Conservation (phyloP, 2,797 vertebrate genomes). For the Staurois parvus region DNA sequence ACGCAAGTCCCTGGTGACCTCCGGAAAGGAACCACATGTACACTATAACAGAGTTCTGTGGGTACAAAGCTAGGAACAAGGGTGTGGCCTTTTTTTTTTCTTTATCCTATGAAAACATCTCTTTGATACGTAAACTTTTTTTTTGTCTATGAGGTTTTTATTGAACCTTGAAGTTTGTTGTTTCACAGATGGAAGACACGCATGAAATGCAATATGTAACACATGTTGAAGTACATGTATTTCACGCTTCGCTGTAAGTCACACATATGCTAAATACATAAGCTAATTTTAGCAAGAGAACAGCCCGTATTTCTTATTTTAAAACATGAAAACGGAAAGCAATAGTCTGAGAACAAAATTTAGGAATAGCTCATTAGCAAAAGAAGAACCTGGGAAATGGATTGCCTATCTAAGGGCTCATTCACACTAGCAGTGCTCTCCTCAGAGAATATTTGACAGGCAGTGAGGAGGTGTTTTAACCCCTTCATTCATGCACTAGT, state of each 20-base stretch:
- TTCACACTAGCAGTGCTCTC: too few relatives aligned
- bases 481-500: too few relatives aligned
- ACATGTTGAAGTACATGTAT: neutral
- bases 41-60: constrained; percentile 47
- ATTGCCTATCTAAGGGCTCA: too few relatives aligned
- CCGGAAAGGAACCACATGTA: constrained; percentile 58
- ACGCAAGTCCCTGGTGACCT: constrained; percentile 59
- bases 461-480: too few relatives aligned
- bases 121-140: constrained; percentile 28
- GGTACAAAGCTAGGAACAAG: constrained; percentile 30
- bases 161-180: constrained; percentile 31
- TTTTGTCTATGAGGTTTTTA: constrained; percentile 23
- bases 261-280: neutral
- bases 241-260: neutral
- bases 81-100: constrained; percentile 37
- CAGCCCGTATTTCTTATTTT: too few relatives aligned
- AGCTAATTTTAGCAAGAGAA: neutral
- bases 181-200: neutral
- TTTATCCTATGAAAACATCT: neutral
- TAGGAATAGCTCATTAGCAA: too few relatives aligned
- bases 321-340: too few relatives aligned
- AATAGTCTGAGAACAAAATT: too few relatives aligned
- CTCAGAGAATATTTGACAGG: too few relatives aligned
- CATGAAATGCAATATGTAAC: neutral
- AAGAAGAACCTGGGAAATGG: too few relatives aligned